Conservation (phyloP, 1,140 invertebrate species). For the Drosophila jambulina region DNA sequence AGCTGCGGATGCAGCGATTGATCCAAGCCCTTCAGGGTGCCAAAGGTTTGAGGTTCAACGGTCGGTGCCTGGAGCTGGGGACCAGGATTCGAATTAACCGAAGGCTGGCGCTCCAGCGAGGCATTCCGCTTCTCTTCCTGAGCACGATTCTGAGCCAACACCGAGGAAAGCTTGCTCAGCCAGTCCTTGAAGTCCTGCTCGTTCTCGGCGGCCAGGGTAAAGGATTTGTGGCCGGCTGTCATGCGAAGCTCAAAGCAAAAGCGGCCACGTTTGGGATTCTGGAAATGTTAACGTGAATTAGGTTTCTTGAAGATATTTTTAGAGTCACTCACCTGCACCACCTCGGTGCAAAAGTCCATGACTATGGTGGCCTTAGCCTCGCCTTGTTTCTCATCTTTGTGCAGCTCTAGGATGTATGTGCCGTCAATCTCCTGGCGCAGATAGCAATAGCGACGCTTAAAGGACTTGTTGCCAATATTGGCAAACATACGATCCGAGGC, state of each 20-base stretch:
- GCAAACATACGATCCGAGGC: slow-evolving; percentile 93
- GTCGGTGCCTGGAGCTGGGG: slow-evolving; percentile 53
- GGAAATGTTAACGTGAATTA: slow-evolving; percentile 16
- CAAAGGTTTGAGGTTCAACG: slow-evolving; percentile 86
- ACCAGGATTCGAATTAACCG: slow-evolving; percentile 85
- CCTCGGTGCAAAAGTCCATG: slow-evolving; percentile 96
- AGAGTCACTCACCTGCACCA: slow-evolving; percentile 89
- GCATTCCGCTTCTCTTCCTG: slow-evolving; percentile 90
- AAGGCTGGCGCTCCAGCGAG: slow-evolving; percentile 88
- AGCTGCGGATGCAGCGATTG: slow-evolving; percentile 94
- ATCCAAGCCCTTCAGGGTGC: slow-evolving; percentile 93
- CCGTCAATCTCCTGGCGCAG: slow-evolving; percentile 95
- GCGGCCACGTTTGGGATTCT: slow-evolving; percentile 94
- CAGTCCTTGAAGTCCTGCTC: slow-evolving; percentile 94
- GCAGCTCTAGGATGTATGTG: slow-evolving; percentile 95
- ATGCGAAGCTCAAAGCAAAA: slow-evolving; percentile 95
- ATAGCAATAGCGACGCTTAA: slow-evolving; percentile 95
- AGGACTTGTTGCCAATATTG: slow-evolving; percentile 94
- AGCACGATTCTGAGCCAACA: slow-evolving; percentile 91
- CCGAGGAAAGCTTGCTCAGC: slow-evolving; percentile 90
- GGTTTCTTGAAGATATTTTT: neutral
- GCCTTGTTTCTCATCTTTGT: slow-evolving; percentile 96
- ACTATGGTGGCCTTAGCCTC: slow-evolving; percentile 96
- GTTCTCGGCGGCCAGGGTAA: slow-evolving; percentile 93
- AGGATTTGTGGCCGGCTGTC: slow-evolving; percentile 92